A percentile compares a stretch with the other conserved stretches of the same genome.
These are phyloP conservation scores for Heliconius cydno DNA, from an alignment of 2,888 invertebrate genomes.

Conservation along the genomic window DNA sequence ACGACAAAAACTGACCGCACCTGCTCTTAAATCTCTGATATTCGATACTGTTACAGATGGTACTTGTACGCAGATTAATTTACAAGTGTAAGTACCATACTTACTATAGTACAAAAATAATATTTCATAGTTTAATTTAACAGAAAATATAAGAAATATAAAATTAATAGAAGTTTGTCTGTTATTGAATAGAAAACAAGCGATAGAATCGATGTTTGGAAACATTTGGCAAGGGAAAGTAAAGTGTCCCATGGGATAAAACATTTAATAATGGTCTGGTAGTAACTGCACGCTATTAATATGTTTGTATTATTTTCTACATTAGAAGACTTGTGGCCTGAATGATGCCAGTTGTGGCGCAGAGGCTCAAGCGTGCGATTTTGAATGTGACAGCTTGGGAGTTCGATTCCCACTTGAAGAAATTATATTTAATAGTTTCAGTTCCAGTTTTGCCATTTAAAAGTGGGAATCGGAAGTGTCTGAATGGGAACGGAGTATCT, in stretches of 20 bases:
- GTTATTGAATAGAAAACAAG: not conserved
- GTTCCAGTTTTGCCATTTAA: not conserved
- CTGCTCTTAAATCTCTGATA: constrained; percentile 66
- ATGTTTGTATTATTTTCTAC: not conserved
- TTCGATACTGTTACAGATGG: constrained; percentile 48
- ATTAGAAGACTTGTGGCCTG: not conserved
- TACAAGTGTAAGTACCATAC: constrained; percentile 22
- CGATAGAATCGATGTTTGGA: not conserved
- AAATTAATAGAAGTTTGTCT: not conserved
- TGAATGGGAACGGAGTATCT: not conserved
- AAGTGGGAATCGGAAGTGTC: not conserved
- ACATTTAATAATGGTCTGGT: not conserved
- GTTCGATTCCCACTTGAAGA: no score
- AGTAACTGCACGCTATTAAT: not conserved
- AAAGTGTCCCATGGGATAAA: not conserved
- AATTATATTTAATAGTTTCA: no score
- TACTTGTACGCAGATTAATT: constrained; percentile 44
- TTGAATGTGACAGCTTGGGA: no score
- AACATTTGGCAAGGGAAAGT: not conserved
- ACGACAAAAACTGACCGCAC: constrained; percentile 62
- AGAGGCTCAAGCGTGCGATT: no score
- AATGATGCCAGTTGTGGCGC: no score
- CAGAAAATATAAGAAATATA: not conserved
- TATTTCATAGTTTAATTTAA: not conserved
- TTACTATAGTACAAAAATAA: not conserved